Conservation (phyloP, 2,888 invertebrate species). For the Plagodis dolabraria region DNA sequence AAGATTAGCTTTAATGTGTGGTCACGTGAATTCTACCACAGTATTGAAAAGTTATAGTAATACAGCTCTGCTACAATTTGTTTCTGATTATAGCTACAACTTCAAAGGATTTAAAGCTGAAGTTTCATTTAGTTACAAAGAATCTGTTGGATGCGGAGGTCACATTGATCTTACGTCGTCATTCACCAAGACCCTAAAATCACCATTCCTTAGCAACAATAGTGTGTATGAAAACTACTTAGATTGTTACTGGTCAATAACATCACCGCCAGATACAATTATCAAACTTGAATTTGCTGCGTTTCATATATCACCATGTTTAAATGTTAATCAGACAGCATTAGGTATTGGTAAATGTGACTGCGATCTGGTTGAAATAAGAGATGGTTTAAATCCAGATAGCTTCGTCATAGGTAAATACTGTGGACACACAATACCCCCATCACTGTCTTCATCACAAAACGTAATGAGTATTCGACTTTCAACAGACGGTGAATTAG, state of each 20-base stretch:
- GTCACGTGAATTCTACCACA: constrained; percentile 83
- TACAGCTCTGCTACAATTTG: constrained; percentile 82
- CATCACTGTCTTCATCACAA: constrained; percentile 83
- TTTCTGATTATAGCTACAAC: constrained; percentile 67
- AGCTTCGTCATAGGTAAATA: constrained; percentile 87
- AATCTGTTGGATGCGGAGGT: constrained; percentile 89
- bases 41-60: constrained; percentile 85
- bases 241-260: constrained; percentile 91
- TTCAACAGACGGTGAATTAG: constrained; percentile 85
- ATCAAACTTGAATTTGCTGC: constrained; percentile 85
- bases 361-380: constrained; percentile 90
- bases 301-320: constrained; percentile 81
- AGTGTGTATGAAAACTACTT: constrained; percentile 86
- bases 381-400: constrained; percentile 88
- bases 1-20: constrained; percentile 86
- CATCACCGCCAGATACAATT: constrained; percentile 84
- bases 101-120: constrained; percentile 85
- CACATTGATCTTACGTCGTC: constrained; percentile 79
- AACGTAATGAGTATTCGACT: constrained; percentile 88
- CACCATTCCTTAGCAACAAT: constrained; percentile 59
- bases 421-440: constrained; percentile 87
- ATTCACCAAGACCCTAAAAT: constrained; percentile 64
- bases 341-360: constrained; percentile 80
- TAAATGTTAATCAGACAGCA: constrained; percentile 67
- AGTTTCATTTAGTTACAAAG: constrained; percentile 84